A percentile compares a stretch with the other conserved stretches of the same genome.
Evolutionary conservation across 2,888 invertebrate species (phyloP).

Genomic region (Sceliomorpha sp.): DNA sequence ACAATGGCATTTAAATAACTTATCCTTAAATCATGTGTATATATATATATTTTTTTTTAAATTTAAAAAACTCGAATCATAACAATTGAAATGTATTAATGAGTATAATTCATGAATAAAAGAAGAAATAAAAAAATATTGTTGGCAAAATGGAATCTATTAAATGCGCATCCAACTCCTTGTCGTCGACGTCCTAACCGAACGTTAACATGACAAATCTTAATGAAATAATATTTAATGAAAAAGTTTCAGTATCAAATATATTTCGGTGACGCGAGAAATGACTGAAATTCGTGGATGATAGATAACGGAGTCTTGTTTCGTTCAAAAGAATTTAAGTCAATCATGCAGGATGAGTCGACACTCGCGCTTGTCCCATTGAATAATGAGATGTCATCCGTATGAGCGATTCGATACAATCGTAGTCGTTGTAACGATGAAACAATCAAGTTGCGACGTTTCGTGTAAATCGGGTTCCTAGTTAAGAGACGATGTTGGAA

Average conservation of each 20-base stretch:
- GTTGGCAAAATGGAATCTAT: too few species aligned
- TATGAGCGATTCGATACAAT: slow-evolving; percentile 31
- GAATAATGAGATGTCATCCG: slow-evolving; percentile 27
- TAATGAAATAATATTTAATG: slow-evolving; percentile 32
- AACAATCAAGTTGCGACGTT: slow-evolving; percentile 24
- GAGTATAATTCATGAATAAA: too few species aligned
- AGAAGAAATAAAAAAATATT: too few species aligned
- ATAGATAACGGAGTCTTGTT: slow-evolving; percentile 37
- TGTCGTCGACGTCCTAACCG: too few species aligned
- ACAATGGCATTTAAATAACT: too few species aligned
- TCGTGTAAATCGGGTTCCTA: slow-evolving; percentile 20
- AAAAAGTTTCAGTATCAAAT: slow-evolving; percentile 10
- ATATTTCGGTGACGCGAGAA: slow-evolving; percentile 24
- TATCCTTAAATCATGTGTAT: too few species aligned
- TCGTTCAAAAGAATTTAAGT: slow-evolving; percentile 46
- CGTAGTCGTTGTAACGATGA: slow-evolving; percentile 23
- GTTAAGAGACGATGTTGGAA: slow-evolving; percentile 2
- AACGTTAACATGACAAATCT: too few species aligned
- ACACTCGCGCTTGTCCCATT: slow-evolving; percentile 26
- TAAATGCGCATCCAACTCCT: too few species aligned
- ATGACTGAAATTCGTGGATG: slow-evolving; percentile 37
- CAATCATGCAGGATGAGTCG: slow-evolving; percentile 52
- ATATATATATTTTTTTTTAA: too few species aligned
- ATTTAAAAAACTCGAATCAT: too few species aligned
- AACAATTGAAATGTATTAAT: too few species aligned